Conservation (phyloP, 2,113 vertebrate genomes). For the Platichthys stellatus region DNA sequence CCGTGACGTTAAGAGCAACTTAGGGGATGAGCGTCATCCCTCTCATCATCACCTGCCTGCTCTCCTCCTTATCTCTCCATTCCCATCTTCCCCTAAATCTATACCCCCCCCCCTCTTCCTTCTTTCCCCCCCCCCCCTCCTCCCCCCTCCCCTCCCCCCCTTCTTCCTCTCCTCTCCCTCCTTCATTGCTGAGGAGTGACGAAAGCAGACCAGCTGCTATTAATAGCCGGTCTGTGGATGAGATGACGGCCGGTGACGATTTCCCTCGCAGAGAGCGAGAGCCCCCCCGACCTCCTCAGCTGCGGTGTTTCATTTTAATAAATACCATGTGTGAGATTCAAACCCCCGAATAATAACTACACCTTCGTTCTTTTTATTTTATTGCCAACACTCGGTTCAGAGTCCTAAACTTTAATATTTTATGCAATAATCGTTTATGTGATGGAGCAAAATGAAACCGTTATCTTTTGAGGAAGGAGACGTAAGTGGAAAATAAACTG, state of each 20-base stretch:
- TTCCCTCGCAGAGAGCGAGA: constrained; percentile 26
- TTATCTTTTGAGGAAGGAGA: too few species aligned
- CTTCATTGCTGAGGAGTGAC: constrained; percentile 57
- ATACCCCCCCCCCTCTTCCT: constrained; percentile 5
- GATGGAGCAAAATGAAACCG: too few species aligned
- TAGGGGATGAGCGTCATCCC: constrained; percentile 43
- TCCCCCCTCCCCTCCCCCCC: constrained; percentile 1
- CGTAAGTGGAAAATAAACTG: too few species aligned
- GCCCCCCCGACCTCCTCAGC: constrained; percentile 40
- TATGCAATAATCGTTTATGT: too few species aligned
- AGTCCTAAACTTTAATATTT: too few species aligned
- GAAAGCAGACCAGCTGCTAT: constrained; percentile 77
- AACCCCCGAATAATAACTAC: too few species aligned
- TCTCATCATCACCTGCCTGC: constrained; percentile 36
- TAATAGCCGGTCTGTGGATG: constrained; percentile 70
- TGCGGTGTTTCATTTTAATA: constrained; percentile 12
- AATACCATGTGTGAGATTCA: too few species aligned
- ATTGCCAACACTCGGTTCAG: too few species aligned
- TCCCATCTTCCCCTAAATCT: constrained; percentile 7
- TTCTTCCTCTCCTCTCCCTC: background rate
- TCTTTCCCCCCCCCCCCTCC: constrained; percentile 5
- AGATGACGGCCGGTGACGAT: constrained; percentile 63
- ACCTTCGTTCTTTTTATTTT: too few species aligned
- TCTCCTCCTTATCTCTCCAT: constrained; percentile 12
- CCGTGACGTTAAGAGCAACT: constrained; percentile 50